phyloP scores from a whole-genome alignment of 2,113 vertebrate genomes.

The Peromyscus maniculatus region DNA sequence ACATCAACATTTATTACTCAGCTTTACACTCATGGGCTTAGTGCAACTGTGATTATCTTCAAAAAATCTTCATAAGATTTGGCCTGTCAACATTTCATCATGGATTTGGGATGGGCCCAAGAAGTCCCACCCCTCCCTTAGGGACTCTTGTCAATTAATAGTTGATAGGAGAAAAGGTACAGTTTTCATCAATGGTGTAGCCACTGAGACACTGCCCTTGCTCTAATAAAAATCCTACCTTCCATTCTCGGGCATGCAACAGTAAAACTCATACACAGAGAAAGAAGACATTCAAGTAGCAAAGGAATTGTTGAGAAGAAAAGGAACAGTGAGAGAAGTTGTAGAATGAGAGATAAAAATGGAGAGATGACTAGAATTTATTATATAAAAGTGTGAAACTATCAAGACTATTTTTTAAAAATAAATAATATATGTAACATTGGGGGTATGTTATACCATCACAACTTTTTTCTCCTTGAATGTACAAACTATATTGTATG shows the following conservation, averaged over 20 bases:
- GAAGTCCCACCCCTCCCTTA: neutral
- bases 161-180: neutral
- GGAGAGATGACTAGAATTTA: neutral
- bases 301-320: neutral
- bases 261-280: neutral
- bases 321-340: rapidly evolving
- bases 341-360: neutral
- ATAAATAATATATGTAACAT: neutral
- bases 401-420: neutral
- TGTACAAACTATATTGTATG: neutral
- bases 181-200: neutral
- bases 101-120: neutral
- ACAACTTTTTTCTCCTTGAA: neutral
- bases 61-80: neutral
- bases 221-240: neutral
- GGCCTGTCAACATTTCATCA: neutral
- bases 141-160: neutral
- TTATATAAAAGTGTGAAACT: neutral
- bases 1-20: neutral
- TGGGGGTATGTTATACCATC: neutral
- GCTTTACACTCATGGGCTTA: neutral
- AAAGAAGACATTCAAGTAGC: neutral
- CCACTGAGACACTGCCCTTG: neutral
- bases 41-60: neutral
- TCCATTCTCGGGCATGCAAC: neutral